Evolutionary conservation across 1,140 invertebrate genomes (phyloP).

Genomic region (Zelostemma sp.): DNA sequence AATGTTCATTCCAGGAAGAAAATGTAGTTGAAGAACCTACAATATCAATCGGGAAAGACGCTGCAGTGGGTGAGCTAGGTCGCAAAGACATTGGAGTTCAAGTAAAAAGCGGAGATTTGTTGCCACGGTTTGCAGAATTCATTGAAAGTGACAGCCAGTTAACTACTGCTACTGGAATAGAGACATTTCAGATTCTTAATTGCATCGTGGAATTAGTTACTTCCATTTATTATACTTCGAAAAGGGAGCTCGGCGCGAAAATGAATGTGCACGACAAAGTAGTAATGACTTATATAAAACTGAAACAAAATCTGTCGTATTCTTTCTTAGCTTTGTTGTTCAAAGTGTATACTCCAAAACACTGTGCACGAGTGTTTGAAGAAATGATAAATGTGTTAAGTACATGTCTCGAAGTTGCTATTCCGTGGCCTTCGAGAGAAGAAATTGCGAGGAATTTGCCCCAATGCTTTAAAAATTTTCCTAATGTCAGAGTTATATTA

Average conservation of each 20-base stretch:
- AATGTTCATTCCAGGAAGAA: too few relatives aligned
- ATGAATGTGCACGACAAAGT: constrained; percentile 21
- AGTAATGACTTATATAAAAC: constrained; percentile 36
- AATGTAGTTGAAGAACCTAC: too few relatives aligned
- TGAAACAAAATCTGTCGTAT: constrained; percentile 40
- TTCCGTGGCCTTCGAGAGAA: constrained; percentile 27
- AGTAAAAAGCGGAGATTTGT: constrained; percentile 13
- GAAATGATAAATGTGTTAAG: constrained; percentile 18
- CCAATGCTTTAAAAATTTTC: constrained; percentile 38
- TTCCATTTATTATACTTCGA: background rate
- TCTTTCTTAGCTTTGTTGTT: constrained; percentile 35
- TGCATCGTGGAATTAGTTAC: constrained; percentile 9
- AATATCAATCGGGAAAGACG: too few relatives aligned
- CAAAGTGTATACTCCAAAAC: constrained; percentile 21
- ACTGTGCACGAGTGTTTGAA: constrained; percentile 31
- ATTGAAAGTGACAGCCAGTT: constrained; percentile 22
- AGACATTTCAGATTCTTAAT: constrained; percentile 28
- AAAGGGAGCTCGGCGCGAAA: background rate
- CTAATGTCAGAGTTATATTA: constrained; percentile 46
- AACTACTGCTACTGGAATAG: constrained; percentile 24
- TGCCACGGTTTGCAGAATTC: constrained; percentile 16
- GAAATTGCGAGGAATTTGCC: constrained; percentile 44
- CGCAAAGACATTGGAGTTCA: constrained; percentile 5
- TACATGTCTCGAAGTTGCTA: constrained; percentile 25
- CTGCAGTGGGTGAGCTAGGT: too few relatives aligned